Evolutionary conservation across 2,113 vertebrate genomes (phyloP).

Genomic region (Catharus bicknelli): DNA sequence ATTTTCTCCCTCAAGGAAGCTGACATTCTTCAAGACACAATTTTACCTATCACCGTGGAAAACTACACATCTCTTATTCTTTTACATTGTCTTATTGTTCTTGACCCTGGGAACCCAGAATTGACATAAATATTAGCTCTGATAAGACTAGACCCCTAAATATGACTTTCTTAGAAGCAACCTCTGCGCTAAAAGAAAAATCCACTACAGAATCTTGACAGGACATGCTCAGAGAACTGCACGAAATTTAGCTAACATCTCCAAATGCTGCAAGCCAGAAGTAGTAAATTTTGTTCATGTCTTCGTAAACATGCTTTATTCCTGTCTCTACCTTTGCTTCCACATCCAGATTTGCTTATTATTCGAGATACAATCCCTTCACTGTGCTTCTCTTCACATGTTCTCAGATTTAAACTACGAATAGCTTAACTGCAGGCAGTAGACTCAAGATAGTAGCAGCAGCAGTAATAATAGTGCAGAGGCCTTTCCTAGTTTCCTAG

Average conservation of each 20-base stretch:
- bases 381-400: neutral
- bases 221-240: neutral
- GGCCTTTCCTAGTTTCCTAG: neutral
- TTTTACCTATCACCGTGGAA: neutral
- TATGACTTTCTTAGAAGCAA: neutral
- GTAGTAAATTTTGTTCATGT: neutral
- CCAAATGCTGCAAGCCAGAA: neutral
- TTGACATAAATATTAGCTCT: neutral
- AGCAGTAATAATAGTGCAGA: neutral
- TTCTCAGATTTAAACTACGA: neutral
- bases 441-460: neutral
- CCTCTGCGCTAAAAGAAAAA: neutral
- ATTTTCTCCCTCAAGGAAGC: neutral
- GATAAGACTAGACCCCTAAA: neutral
- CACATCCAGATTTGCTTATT: neutral
- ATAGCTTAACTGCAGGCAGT: neutral
- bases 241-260: neutral
- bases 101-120: neutral
- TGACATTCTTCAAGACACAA: neutral
- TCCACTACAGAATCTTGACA: neutral
- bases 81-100: neutral
- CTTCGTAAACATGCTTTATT: neutral
- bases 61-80: neutral
- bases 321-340: neutral
- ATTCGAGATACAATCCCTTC: neutral